These are phyloP conservation scores for Branchellion lobata DNA, from an alignment of 2,888 invertebrate species.

Conservation along the genomic window DNA sequence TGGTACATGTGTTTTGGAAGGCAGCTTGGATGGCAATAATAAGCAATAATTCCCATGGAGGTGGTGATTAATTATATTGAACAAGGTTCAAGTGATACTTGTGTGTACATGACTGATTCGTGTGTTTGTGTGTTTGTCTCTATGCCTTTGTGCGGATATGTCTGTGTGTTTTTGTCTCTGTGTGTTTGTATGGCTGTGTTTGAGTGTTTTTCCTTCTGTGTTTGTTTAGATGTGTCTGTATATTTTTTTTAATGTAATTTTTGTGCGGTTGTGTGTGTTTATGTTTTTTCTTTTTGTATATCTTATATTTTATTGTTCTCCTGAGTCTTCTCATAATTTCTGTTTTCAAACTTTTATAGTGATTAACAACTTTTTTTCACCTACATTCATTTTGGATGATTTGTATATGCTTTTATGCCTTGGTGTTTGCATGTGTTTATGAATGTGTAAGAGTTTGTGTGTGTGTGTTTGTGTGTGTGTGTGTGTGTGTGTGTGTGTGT, in stretches of 20 bases:
- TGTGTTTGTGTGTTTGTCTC: background rate
- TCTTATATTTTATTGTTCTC: background rate
- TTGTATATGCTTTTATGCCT: too few species aligned
- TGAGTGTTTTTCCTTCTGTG: background rate
- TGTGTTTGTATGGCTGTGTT: too few species aligned
- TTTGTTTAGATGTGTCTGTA: background rate
- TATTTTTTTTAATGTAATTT: background rate
- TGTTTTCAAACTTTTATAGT: too few species aligned
- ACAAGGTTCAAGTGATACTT: conserved; percentile 2
- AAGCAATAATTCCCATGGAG: background rate
- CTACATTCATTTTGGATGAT: too few species aligned
- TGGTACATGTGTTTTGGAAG: too few species aligned
- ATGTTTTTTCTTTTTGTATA: background rate
- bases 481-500: background rate
- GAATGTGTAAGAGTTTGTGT: too few species aligned
- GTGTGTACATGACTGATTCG: conserved; percentile 1
- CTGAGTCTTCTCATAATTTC: too few species aligned
- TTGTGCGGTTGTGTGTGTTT: background rate
- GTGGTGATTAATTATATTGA: conserved; percentile 15
- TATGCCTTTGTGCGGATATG: background rate
- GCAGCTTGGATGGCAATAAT: too few species aligned
- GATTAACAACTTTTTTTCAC: too few species aligned
- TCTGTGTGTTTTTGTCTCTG: background rate
- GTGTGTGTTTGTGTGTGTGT: background rate
- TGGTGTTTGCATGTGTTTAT: too few species aligned